Base-by-base conservation (phyloP, 2,797 vertebrate genomes). In the Heteromormyrus szaboi region DNA sequence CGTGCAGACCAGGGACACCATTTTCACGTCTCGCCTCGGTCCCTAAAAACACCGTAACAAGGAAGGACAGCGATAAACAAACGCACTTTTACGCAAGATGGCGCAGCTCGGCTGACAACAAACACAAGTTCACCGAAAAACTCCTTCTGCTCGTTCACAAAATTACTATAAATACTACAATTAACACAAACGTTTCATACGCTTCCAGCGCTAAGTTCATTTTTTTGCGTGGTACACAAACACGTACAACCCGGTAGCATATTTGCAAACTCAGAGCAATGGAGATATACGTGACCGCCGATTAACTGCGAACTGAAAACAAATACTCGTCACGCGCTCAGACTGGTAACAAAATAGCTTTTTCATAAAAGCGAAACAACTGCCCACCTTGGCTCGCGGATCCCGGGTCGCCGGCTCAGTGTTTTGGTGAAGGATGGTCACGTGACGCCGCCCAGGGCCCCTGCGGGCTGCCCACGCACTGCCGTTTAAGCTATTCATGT, bases 1-100 rank as follows among this genome's bases (percentile, higher is more conserved):
- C 0, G 97, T 98, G 92, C 92, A 96, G 91, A 99, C 92, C 54
- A 99, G 94, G 17, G 96, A 96, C 8, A 94, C 96, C 98, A 99
- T 99, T 91, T 93, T 93, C 92, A 91, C 19, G 90, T 89, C 50
- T 17, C 11, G 14, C 83, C 22, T 50, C 22, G 22, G 83, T 29
- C 29, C 51, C 84, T 86, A 4, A 50, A 37, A 88, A 44, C 22
- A 29, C 59, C 59, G n/a, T 3, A 22, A 65, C 59, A 29, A 65
- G 59, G 59, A 59, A 83, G 41, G 25, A 29, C 1, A 17, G 5
- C 7, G 56, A 33, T 88, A 88, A 88, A 33, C 79, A 65, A 89
- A n/a, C 88, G 17, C 56, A 51, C 33, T 68, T 84, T 53, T 72
- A 68, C 44, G 44, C 81, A 89, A 89, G 53, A 88, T 88, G 87